Base-by-base conservation (phyloP, 2,888 invertebrate species). In the Adelognathus sp. region DNA sequence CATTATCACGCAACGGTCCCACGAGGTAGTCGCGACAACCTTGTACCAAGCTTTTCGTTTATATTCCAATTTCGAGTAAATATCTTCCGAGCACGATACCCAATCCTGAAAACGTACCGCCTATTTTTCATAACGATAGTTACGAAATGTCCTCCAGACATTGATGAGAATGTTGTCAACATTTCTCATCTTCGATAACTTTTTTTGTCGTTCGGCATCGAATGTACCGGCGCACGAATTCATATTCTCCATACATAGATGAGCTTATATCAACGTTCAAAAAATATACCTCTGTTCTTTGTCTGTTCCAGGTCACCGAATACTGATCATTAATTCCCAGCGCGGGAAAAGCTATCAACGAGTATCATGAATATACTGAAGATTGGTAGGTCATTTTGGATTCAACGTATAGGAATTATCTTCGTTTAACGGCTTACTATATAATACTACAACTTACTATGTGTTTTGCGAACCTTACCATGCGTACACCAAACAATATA, bases 1-100 rank as follows among this genome's bases (percentile, higher is more conserved):
- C 50, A 58, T 73, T 58, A 44, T 73, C 66, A 64, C 63, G 72
- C 63, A 73, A 73, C 63, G 31, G 54, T 46, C 41, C 29, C 41
- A 41, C 72, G 14, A 56, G 63, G 11, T 24, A 29, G 16, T 11
- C 44, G 33, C 16, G 56, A 64, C 16, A 73, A 33, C 21, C 39
- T 14, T 27, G 33, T 36, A 66, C 64, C 58, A 66, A 46, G 66
- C 50, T 46, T 73, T 73, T 73, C 58, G 58, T 58, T 66, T 64
- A 50, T 66, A 54, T 58, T 36, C 36, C 16, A 36, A 58, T 73
- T 58, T 66, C 33, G n/a, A 41, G 41, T 11, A 21, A 58, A 66
- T 66, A 36, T 58, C 18, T 29, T 66, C 29, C n/a, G 21, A 29
- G 46, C 58, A 58, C 64, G 58, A 64, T 56, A 46, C 5, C 18